Evolutionary conservation across 2,888 invertebrate species (phyloP).

Genomic region (Morinoia aosen): DNA sequence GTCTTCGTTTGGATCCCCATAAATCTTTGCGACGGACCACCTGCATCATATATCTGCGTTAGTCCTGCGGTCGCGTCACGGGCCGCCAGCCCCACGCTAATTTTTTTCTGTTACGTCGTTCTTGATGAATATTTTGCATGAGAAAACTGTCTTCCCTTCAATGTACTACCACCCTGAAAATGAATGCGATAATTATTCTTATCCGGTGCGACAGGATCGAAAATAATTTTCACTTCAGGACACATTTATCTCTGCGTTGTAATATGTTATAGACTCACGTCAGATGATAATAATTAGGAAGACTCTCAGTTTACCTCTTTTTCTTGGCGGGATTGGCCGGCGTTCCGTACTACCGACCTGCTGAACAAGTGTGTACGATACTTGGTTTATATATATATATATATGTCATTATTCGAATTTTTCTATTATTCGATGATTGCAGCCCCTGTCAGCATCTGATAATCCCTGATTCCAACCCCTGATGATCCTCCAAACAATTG

Average conservation of each 20-base stretch:
- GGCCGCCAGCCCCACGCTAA: background rate
- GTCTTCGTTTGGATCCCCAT: background rate
- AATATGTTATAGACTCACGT: background rate
- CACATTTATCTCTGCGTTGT: background rate
- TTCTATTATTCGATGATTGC: too few relatives aligned
- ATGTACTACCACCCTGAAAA: background rate
- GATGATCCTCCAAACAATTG: too few relatives aligned
- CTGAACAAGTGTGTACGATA: too few relatives aligned
- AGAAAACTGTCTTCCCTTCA: background rate
- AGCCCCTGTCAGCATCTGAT: too few relatives aligned
- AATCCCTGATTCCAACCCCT: too few relatives aligned
- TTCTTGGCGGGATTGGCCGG: too few relatives aligned
- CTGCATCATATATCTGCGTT: conserved; percentile 12
- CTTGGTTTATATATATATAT: too few relatives aligned
- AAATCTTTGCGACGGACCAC: background rate
- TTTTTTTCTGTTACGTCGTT: background rate
- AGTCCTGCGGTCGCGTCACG: background rate
- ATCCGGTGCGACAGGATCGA: background rate
- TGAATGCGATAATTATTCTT: background rate
- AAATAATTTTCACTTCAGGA: background rate
- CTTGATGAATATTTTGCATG: background rate
- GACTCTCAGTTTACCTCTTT: too few relatives aligned
- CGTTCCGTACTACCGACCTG: too few relatives aligned
- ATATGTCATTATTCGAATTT: too few relatives aligned
- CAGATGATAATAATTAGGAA: background rate